A percentile compares a stretch with the other conserved stretches of the same genome.
Conservation (phyloP, 2,888 invertebrate species). For the Andrena trimmerana region DNA sequence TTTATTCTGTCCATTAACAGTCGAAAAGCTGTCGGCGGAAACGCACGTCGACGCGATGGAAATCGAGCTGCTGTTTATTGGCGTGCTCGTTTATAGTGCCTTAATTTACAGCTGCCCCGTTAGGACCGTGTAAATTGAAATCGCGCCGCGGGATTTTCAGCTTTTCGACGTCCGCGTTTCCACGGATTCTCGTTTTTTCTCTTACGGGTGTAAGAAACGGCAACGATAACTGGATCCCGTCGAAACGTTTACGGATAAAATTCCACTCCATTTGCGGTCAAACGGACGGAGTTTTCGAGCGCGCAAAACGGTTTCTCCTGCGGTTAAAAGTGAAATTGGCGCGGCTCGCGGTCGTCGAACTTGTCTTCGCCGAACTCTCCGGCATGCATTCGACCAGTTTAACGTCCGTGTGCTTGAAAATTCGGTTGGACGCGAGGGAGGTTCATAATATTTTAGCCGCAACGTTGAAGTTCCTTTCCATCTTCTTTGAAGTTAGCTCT, state of each 20-base stretch:
- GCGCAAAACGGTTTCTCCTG: constrained; percentile 14
- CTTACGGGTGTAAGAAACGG: background rate
- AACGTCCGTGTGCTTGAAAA: too few relatives aligned
- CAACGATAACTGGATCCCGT: background rate
- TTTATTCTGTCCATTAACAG: constrained; percentile 28
- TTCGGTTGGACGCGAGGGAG: too few relatives aligned
- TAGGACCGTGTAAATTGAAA: constrained; percentile 1
- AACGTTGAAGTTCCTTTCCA: too few relatives aligned
- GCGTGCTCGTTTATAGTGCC: background rate
- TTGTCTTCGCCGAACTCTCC: constrained; percentile 14
- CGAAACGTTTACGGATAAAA: constrained; percentile 19
- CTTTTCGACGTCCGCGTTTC: background rate
- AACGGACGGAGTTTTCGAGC: background rate
- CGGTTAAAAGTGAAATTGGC: background rate
- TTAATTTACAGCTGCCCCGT: background rate
- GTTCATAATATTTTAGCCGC: too few relatives aligned
- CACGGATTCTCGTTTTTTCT: background rate
- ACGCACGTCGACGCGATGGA: background rate
- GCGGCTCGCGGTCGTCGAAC: constrained; percentile 5
- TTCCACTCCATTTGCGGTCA: constrained; percentile 17
- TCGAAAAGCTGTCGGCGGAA: constrained; percentile 16
- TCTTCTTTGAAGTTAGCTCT: too few relatives aligned
- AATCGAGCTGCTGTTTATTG: constrained; percentile 4
- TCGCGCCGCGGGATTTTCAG: background rate
- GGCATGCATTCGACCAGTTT: background rate